phyloP scores from a whole-genome alignment of 2,113 vertebrate species.

The Cettia cetti region DNA sequence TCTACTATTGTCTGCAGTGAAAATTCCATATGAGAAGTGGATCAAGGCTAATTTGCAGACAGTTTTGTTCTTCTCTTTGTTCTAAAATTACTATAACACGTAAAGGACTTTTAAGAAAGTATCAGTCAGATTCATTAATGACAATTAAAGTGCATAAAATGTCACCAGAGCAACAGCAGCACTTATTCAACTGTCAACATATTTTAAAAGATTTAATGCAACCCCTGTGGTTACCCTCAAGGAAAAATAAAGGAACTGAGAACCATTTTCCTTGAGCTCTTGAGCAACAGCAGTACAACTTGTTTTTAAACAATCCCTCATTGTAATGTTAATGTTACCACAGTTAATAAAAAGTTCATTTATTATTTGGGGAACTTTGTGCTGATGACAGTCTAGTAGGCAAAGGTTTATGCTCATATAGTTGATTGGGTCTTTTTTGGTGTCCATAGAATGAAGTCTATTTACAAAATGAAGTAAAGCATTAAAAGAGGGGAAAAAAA shows the following conservation, averaged over 20 bases:
- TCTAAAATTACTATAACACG: slow-evolving; percentile 42
- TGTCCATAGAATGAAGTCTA: neutral
- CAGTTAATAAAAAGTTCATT: slow-evolving; percentile 68
- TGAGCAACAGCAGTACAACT: slow-evolving; percentile 61
- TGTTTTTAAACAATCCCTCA: slow-evolving; percentile 66
- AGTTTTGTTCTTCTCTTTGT: slow-evolving; percentile 27
- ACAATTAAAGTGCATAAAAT: slow-evolving; percentile 66
- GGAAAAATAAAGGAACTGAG: slow-evolving; percentile 59
- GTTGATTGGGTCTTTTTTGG: neutral
- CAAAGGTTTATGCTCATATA: neutral
- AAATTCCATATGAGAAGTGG: slow-evolving; percentile 39
- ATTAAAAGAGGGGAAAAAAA: neutral
- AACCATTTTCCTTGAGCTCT: slow-evolving; percentile 63
- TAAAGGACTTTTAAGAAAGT: slow-evolving; percentile 41
- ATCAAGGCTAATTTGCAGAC: slow-evolving; percentile 52
- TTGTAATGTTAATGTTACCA: slow-evolving; percentile 70
- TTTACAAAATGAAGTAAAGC: neutral
- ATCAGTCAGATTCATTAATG: slow-evolving; percentile 61
- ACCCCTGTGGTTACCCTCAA: slow-evolving; percentile 64
- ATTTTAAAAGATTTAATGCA: slow-evolving; percentile 69
- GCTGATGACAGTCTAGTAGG: slow-evolving; percentile 48
- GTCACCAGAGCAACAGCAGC: slow-evolving; percentile 57
- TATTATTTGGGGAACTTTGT: slow-evolving; percentile 62
- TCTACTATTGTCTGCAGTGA: slow-evolving; percentile 7
- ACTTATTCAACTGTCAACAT: slow-evolving; percentile 62